Conservation (phyloP, 2,113 vertebrate species). For the Galemys pyrenaicus region DNA sequence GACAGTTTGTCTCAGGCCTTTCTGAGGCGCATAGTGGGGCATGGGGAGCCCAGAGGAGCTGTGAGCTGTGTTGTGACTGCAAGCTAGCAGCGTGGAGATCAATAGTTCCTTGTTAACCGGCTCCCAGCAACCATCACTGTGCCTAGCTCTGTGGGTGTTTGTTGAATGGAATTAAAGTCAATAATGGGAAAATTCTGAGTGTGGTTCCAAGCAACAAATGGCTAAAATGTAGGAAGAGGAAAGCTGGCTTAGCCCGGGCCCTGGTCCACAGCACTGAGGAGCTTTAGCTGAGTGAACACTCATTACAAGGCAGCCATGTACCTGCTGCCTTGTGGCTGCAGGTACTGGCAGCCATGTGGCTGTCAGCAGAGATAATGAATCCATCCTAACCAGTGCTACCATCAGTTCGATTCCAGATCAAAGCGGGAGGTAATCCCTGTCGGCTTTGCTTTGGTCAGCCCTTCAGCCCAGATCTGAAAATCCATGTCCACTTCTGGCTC, state of each 20-base stretch:
- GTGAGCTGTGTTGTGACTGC: background rate
- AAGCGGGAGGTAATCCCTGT: background rate
- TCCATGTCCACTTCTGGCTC: background rate
- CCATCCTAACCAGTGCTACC: background rate
- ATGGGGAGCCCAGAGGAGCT: background rate
- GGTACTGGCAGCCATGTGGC: too few species aligned
- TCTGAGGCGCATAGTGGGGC: accelerated
- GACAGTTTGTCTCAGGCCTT: background rate
- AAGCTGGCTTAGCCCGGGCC: background rate
- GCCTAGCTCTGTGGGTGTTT: background rate
- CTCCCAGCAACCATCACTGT: background rate
- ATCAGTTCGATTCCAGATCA: background rate
- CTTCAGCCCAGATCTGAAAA: slow-evolving; percentile 42
- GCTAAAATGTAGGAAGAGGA: background rate
- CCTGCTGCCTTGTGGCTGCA: too few species aligned
- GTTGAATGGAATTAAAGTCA: background rate
- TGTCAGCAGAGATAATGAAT: slow-evolving; percentile 18
- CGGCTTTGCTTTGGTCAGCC: slow-evolving; percentile 23
- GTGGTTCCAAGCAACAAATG: slow-evolving; percentile 5
- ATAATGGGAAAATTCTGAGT: background rate
- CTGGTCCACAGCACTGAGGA: background rate
- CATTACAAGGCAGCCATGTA: background rate
- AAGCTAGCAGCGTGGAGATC: accelerated
- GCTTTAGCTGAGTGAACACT: background rate
- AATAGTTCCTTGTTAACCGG: accelerated